Evolutionary conservation across 2,888 invertebrate genomes (phyloP).

Genomic region (Drosophila vallismaia): DNA sequence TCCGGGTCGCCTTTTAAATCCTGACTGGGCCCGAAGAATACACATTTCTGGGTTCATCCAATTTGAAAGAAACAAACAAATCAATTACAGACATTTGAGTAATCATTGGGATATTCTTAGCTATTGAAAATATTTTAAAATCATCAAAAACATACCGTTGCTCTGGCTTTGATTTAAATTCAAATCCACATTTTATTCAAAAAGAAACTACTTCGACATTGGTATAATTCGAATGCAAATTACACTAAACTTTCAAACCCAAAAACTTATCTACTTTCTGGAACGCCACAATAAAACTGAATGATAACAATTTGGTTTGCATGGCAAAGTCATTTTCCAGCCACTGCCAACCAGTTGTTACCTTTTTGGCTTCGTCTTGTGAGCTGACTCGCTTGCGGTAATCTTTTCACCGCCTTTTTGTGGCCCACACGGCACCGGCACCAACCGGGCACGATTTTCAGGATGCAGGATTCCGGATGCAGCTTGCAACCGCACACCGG

Average conservation of each 20-base stretch:
- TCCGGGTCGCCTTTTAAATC: constrained; percentile 33
- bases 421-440: constrained; percentile 51
- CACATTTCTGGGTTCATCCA: constrained; percentile 15
- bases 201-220: background rate
- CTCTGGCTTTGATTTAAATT: background rate
- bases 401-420: constrained; percentile 70
- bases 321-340: constrained; percentile 30
- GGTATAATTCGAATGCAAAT: constrained; percentile 23
- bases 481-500: constrained; percentile 48
- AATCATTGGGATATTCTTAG: constrained; percentile 13
- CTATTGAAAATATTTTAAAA: background rate
- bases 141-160: constrained; percentile 1
- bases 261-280: constrained; percentile 27
- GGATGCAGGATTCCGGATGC: constrained; percentile 9
- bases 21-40: constrained; percentile 12
- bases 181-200: background rate
- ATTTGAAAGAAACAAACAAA: constrained; percentile 36
- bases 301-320: constrained; percentile 46
- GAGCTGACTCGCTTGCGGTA: constrained; percentile 56
- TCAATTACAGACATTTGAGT: constrained; percentile 39
- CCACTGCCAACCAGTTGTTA: constrained; percentile 18
- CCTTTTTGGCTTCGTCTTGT: constrained; percentile 31
- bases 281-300: constrained; percentile 35
- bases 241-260: constrained; percentile 11
- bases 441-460: constrained; percentile 2